A percentile compares a stretch with the other conserved stretches of the same genome.
Evolutionary conservation across 2,888 invertebrate species (phyloP).

Genomic region (Villa cingulata): DNA sequence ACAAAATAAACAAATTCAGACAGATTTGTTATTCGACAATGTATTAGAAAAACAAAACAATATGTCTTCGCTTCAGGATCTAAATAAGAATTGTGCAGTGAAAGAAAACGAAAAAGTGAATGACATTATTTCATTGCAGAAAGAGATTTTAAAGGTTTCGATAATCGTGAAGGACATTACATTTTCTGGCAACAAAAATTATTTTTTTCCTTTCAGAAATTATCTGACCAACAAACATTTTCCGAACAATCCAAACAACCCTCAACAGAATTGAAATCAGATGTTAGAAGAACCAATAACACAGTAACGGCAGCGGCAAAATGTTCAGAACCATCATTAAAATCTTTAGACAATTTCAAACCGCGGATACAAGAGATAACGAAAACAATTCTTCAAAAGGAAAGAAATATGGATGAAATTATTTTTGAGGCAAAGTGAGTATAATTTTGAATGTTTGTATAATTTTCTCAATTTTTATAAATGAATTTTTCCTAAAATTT

Average conservation of each 20-base stretch:
- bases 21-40: too few relatives aligned
- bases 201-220: too few relatives aligned
- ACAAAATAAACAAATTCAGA: neutral
- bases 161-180: too few relatives aligned
- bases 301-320: neutral
- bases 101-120: neutral
- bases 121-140: neutral
- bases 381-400: slow-evolving; percentile 17
- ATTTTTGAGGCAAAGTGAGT: slow-evolving; percentile 23
- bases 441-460: neutral
- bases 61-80: neutral
- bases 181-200: too few relatives aligned
- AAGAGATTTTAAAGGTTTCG: neutral
- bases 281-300: too few relatives aligned
- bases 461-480: too few relatives aligned
- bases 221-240: too few relatives aligned
- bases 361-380: slow-evolving; percentile 13
- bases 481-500: neutral
- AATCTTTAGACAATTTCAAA: neutral
- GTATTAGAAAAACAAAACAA: neutral
- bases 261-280: too few relatives aligned
- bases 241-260: too few relatives aligned
- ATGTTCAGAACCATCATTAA: slow-evolving; percentile 4
- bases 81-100: neutral
- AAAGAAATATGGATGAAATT: slow-evolving; percentile 21